A percentile compares a stretch with the other conserved stretches of the same genome.
Evolutionary conservation across 2,888 invertebrate genomes (phyloP).

Genomic region (Philereme vetulata): DNA sequence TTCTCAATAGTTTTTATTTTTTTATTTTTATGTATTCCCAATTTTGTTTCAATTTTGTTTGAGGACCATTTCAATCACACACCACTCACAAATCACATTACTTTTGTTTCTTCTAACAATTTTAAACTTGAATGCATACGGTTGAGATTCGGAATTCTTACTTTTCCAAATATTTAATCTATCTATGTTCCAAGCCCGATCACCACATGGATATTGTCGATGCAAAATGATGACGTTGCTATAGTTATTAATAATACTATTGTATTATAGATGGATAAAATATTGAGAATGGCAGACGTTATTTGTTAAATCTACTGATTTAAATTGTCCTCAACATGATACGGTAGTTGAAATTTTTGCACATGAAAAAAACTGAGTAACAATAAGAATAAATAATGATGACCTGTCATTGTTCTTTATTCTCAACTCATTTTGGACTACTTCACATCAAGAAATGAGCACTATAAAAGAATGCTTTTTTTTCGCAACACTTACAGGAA

Average conservation of each 20-base stretch:
- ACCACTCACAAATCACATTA: background rate
- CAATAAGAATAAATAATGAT: conserved; percentile 40
- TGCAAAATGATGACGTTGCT: no score
- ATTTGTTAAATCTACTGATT: conserved; percentile 2
- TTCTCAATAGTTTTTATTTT: conserved; percentile 22
- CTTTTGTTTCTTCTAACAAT: no score
- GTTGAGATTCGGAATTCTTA: no score
- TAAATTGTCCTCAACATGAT: conserved; percentile 42
- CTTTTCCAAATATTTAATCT: no score
- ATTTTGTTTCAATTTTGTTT: conserved; percentile 28
- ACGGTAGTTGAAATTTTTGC: conserved; percentile 34
- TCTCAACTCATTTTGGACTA: conserved; percentile 22
- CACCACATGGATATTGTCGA: no score
- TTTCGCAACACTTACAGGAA: conserved; percentile 28
- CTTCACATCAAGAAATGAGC: background rate
- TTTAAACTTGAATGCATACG: no score
- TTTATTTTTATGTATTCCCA: conserved; percentile 28
- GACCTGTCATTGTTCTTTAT: conserved; percentile 30
- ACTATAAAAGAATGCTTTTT: conserved; percentile 1
- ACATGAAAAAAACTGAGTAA: conserved; percentile 33
- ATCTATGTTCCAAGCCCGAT: no score
- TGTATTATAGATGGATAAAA: no score
- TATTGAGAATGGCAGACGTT: no score
- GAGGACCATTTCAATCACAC: conserved; percentile 23
- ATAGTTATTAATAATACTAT: no score